A percentile compares a stretch with the other conserved stretches of the same genome.
These are phyloP conservation scores for Neodon shergylaensis DNA, from an alignment of 2,113 vertebrate species.

Conservation along the genomic window DNA sequence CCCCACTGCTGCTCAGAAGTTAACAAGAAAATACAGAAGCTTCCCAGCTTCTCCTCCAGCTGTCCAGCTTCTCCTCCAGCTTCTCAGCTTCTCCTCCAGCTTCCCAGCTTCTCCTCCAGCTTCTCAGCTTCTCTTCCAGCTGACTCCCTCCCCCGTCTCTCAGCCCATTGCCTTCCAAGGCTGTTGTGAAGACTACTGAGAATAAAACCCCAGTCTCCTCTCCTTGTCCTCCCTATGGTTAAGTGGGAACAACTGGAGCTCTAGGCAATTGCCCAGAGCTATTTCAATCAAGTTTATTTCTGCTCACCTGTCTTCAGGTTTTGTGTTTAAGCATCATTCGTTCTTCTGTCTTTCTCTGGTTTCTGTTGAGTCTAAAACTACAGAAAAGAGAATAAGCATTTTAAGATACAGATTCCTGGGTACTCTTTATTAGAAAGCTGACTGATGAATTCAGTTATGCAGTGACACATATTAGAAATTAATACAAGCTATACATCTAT, in stretches of 20 bases:
- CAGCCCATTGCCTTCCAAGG: background rate
- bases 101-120: too few species aligned
- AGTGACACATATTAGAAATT: background rate
- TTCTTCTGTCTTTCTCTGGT: background rate
- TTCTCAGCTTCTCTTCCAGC: background rate
- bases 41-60: background rate
- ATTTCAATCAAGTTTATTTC: conserved; percentile 9
- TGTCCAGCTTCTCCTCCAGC: too few species aligned
- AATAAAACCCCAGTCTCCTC: background rate
- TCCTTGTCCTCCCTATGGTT: background rate
- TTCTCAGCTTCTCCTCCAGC: too few species aligned
- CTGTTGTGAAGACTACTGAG: background rate
- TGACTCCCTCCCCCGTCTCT: background rate
- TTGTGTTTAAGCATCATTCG: conserved; percentile 13
- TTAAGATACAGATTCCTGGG: background rate
- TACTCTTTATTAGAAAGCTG: conserved; percentile 21
- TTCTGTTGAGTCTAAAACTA: conserved; percentile 42
- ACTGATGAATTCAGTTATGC: background rate
- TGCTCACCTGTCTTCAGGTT: background rate
- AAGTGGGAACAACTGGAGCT: background rate
- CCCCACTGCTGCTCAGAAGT: background rate
- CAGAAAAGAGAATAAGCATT: background rate
- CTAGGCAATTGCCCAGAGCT: background rate
- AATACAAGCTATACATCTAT: background rate
- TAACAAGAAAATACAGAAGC: background rate